Evolutionary conservation across 1,140 invertebrate genomes (phyloP), one percentile per base, ranked within the genome.

Genomic region (Physella acuta): DNA sequence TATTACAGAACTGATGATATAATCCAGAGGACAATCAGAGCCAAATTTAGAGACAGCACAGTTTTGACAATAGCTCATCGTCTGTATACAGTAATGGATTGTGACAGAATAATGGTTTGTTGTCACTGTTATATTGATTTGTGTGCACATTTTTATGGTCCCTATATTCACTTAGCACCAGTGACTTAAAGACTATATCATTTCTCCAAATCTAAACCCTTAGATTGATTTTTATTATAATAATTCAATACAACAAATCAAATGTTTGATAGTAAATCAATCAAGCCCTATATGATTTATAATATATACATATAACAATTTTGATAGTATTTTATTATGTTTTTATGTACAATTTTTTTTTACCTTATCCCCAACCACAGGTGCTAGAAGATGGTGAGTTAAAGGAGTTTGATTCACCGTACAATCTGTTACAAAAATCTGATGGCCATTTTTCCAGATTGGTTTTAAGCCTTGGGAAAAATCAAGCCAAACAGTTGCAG

Each of bases 331-430:
- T n/a, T n/a, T n/a, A n/a, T n/a, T n/a, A n/a, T n/a, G n/a, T n/a
- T n/a, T n/a, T n/a, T n/a, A n/a, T n/a, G n/a, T n/a, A n/a, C n/a
- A n/a, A n/a, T n/a, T n/a, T n/a, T n/a, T n/a, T n/a, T n/a, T n/a
- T n/a, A n/a, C n/a, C n/a, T n/a, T n/a, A n/a, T n/a, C n/a, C n/a
- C n/a, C n/a, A n/a, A n/a, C 60, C 72, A 20, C 64, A 81, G 79
- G 79, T 81, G 16, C 67, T 81, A 24, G 70, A 74, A 52, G 65
- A 78, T n/a, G 78, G 80, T 30, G 58, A 75, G 30, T 62, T 80
- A 0, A 66, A 74, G 14, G 92, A 93, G 82, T 90, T 90, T 78
- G 91, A 90, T 59, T 87, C 88, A 68, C 90, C 92, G 0, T 87
- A 89, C 77, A 83, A 85, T 51, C 82, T 93, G 28, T 81, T 93